Base-by-base conservation (phyloP, 1,140 invertebrate genomes). In the Cydia fagiglandana region DNA sequence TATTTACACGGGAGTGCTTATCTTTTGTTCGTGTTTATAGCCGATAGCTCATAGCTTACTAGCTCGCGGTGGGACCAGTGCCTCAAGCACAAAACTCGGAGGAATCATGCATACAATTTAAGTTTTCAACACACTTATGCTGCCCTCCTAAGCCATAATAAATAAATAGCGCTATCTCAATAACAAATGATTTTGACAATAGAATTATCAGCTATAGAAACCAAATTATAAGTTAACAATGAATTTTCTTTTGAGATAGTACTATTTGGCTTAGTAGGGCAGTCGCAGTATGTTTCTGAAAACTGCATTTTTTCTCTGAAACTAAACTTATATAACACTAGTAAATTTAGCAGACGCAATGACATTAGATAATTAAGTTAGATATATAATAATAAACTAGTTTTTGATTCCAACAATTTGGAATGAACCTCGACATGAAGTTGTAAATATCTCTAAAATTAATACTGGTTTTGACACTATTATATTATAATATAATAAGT, bases 361-460 rank as follows among this genome's bases (percentile, higher is more conserved):
- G 15, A 56, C 6, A 3, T n/a, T 17, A 56, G 5, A 56, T 47
- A 47, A 3, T 13, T 56, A 53, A 53, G n/a, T 61, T 17, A 61
- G 9, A 61, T 61, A 1, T 30, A 30, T n/a, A 61, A 24, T 53
- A 7, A 17, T 53, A 17, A n/a, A 17, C 17, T 61, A 61, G 5
- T 20, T 61, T 20, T 61, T 15, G 17, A 20, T 61, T 24, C 20
- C n/a, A 24, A 70, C 50, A 53, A 13, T 34, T 24, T 6, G 30
- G 13, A 38, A 7, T n/a, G 17, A 41, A 41, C n/a, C 34, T 28
- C 28, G 12, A 17, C 15, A 41, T 17, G 41, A 70, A 70, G 34
- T 53, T 73, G 41, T 73, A 73, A 73, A 73, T 73, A 73, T 73
- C 73, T 73, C 47, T 50, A 34, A 47, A 30, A n/a, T 10, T 2